Percentiles rank a stretch among this genome's conserved stretches.
Conservation (phyloP, 1,140 invertebrate species). For the Drosophila punjabiensis region DNA sequence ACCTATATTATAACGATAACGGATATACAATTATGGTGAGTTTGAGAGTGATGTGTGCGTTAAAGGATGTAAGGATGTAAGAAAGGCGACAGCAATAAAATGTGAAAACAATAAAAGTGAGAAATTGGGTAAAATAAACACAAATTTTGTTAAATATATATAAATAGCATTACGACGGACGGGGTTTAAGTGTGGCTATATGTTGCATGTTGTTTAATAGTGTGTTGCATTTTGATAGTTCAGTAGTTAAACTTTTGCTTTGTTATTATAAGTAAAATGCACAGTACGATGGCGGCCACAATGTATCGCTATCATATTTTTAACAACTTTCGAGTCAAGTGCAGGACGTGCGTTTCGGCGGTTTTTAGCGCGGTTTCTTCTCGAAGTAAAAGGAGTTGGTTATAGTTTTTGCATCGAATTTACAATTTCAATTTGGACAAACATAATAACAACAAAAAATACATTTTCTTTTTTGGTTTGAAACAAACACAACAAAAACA, state of each 20-base stretch:
- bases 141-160: constrained; percentile 10
- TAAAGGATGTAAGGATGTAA: constrained; percentile 48
- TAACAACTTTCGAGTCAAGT: constrained; percentile 25
- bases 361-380: constrained; percentile 20
- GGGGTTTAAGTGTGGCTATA: constrained; percentile 10
- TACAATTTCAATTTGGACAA: constrained; percentile 49
- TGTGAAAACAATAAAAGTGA: constrained; percentile 21
- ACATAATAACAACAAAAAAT: constrained; percentile 41
- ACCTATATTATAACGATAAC: constrained; percentile 86
- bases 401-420: constrained; percentile 46
- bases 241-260: constrained; percentile 28
- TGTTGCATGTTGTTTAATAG: background rate
- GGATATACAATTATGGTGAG: constrained; percentile 84
- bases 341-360: constrained; percentile 37
- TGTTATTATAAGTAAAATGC: constrained; percentile 56
- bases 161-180: constrained; percentile 18
- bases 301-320: constrained; percentile 11
- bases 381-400: constrained; percentile 26
- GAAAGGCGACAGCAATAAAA: constrained; percentile 21
- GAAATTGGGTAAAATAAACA: constrained; percentile 30
- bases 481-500: constrained; percentile 66
- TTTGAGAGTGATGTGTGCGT: constrained; percentile 73
- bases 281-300: constrained; percentile 33
- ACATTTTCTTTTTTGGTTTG: constrained; percentile 37
- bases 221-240: constrained; percentile 61